Evolutionary conservation across 1,140 invertebrate genomes (phyloP), one percentile per base, ranked within the genome.

Genomic region (Leptinotarsa defecta): DNA sequence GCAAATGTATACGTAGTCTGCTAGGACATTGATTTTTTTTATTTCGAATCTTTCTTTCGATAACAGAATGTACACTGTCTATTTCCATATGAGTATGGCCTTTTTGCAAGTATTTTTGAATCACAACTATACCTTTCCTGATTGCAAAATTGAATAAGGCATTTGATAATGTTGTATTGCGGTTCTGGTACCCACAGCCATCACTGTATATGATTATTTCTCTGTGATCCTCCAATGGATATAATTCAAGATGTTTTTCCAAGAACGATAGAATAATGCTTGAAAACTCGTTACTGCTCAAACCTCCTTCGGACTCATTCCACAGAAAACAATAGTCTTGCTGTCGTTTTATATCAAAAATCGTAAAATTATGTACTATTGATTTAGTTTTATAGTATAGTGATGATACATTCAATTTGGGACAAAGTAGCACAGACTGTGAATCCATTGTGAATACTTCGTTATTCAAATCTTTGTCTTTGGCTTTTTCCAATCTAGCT

Each of bases 51-150:
- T 27, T 74, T 77, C 27, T 68, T 19, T 68, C 24, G 13, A 68
- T 68, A 27, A 15, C 15, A 48, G 22, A 24, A 19, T 68, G 67
- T 27, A 68, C 17, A 5, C 74, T 75, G 73, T 86, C 83, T 27
- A 48, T 70, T 68, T 85, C 83, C 83, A 85, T 86, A 71, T 85
- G 80, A 2, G 83, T 84, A 72, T 86, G 82, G 3, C 84, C 84
- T 34, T 77, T 78, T 79, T 78, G 70, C 43, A 80, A 65, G 70
- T 76, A 81, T 76, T 78, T 79, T 68, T 80, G 78, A 22, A 17
- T 48, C 8, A 68, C 24, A 68, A 4, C 15, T 17, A 68, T 19
- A 17, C 15, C n/a, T 34, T 68, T 70, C 71, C 69, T 52, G 17
- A 63, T 61, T 13, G 72, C 49, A 13, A 77, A 43, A 15, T 77